phyloP scores from a whole-genome alignment of 1,140 invertebrate species.

The Lepidurus packardi region DNA sequence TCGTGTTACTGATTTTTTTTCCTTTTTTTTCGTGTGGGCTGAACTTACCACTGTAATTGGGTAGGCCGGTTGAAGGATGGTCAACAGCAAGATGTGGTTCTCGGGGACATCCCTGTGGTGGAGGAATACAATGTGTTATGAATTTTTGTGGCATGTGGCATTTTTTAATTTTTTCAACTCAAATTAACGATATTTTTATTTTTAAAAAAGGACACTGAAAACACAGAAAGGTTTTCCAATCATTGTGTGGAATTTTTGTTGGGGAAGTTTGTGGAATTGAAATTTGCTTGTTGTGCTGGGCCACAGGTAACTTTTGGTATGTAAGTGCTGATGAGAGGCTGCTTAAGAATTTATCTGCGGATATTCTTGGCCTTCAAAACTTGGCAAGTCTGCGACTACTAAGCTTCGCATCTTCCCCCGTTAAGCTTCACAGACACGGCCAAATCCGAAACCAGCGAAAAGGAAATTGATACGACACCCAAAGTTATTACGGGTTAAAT shows the following conservation, averaged over 20 bases:
- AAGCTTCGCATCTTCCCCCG: neutral
- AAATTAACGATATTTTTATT: neutral
- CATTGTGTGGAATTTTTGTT: neutral
- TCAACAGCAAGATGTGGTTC: constrained; percentile 91
- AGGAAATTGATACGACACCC: too few species aligned
- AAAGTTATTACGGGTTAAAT: too few species aligned
- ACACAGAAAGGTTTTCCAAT: constrained; percentile 23
- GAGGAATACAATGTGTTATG: constrained; percentile 36
- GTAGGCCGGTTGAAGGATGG: constrained; percentile 93
- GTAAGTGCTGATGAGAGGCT: constrained; percentile 14
- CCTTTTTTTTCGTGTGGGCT: constrained; percentile 28
- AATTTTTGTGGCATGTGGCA: constrained; percentile 23
- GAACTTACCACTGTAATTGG: constrained; percentile 96
- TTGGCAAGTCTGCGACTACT: neutral
- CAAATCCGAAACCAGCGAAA: neutral
- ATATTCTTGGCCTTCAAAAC: constrained; percentile 6
- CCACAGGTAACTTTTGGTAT: constrained; percentile 14
- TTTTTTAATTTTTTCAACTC: neutral
- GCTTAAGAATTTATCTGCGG: constrained; percentile 9
- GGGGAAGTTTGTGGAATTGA: neutral
- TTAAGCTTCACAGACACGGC: neutral
- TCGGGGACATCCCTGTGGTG: constrained; percentile 54
- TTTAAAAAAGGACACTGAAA: constrained; percentile 11
- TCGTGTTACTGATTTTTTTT: neutral
- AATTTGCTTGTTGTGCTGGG: constrained; percentile 23